Percentiles rank a stretch among this genome's conserved stretches.
These are phyloP conservation scores for Morus bassanus DNA, from an alignment of 2,797 vertebrate species.

Conservation along the genomic window DNA sequence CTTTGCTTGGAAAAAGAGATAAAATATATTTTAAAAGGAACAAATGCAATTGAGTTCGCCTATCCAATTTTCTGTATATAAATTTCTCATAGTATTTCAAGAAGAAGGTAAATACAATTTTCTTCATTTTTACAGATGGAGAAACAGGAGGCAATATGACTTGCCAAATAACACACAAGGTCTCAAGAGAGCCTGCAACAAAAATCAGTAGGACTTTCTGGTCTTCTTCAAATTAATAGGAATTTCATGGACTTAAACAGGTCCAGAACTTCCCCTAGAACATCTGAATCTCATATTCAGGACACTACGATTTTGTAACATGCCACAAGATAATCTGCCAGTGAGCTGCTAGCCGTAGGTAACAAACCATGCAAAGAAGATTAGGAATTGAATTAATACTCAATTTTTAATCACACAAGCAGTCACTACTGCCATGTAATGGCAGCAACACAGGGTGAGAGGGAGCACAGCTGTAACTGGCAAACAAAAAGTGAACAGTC, in stretches of 20 bases:
- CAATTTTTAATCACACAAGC: background rate
- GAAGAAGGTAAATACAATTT: background rate
- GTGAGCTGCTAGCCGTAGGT: background rate
- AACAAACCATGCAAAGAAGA: background rate
- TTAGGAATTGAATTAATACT: conserved; percentile 41
- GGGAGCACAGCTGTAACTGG: background rate
- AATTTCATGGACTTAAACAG: background rate
- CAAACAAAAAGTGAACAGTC: background rate
- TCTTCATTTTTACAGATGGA: background rate
- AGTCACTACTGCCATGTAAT: background rate
- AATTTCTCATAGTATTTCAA: background rate
- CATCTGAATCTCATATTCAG: background rate
- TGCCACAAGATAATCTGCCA: background rate
- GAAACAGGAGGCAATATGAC: background rate
- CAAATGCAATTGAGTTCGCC: background rate
- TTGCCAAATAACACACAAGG: background rate
- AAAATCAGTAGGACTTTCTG: background rate
- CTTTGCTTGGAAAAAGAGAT: background rate
- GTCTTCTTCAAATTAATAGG: background rate
- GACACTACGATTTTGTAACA: background rate
- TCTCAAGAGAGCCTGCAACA: background rate
- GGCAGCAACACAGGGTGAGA: background rate
- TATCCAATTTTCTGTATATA: background rate
- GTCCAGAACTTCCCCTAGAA: background rate
- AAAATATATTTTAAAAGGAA: background rate